Base-by-base conservation (phyloP, 2,888 invertebrate genomes). In the Diabrotica balteata region DNA sequence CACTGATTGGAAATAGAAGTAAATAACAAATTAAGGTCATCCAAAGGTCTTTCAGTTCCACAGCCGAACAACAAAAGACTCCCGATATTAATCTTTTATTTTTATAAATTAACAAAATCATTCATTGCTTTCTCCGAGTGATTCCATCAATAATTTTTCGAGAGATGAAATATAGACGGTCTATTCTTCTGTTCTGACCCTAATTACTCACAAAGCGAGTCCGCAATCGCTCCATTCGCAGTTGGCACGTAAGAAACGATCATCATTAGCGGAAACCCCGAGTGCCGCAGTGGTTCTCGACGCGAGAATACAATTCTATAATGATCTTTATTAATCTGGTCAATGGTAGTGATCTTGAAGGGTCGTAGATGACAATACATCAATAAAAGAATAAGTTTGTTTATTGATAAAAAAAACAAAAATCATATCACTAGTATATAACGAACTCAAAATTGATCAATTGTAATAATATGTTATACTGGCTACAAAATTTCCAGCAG, bases 261-360 rank as follows among this genome's bases (percentile, higher is more conserved):
- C 59, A 66, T 73, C 69, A 73, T 70, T 70, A 72, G 72, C 70
- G 62, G 47, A 67, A 63, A 53, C 72, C 46, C 59, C 47, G 58
- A 44, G 45, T 17, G 45, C 45, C 6, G 11, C 51, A 17, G 32
- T 32, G n/a, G 49, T 17, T 59, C 58, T 69, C 62, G 67, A 60
- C 49, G 61, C 55, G 58, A 55, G 59, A 47, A 47, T 47, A 47
- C 10, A 4, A 47, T 10, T 8, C 8, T 4, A 2, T 47, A 47
- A 47, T 47, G 47, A 47, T 47, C 47, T 47, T 47, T 47, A 47
- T 47, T 47, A 9, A 47, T 47, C 47, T 47, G 47, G 47, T 9
- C 47, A 47, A 9, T 47, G 47, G 47, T 47, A 10, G 47, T 9
- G 47, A 47, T 32, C 32, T 32, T 32, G 32, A 32, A 2, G 32